phyloP scores from a whole-genome alignment of 2,113 vertebrate species.

The Cygnus atratus region DNA sequence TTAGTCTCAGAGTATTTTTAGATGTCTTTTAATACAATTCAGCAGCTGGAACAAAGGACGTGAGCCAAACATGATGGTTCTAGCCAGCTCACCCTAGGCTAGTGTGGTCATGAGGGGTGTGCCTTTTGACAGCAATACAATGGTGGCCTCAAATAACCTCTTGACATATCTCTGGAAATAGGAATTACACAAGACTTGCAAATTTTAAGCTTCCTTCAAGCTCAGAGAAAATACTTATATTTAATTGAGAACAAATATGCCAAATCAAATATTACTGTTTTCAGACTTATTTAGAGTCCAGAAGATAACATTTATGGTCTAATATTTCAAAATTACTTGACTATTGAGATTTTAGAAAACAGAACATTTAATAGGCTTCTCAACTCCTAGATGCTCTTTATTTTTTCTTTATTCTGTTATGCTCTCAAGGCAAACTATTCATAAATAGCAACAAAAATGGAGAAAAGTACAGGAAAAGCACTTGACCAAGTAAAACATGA shows the following conservation, averaged over 20 bases:
- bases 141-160: conserved; percentile 51
- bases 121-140: conserved; percentile 19
- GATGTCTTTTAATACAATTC: not conserved
- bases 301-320: not conserved
- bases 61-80: not conserved
- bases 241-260: conserved; percentile 24
- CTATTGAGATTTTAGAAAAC: not conserved
- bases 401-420: not conserved
- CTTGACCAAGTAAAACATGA: not conserved
- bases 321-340: not conserved
- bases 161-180: conserved; percentile 23
- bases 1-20: not conserved
- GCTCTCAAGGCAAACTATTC: not conserved
- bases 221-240: conserved; percentile 28
- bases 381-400: not conserved
- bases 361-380: not conserved
- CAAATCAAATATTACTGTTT: conserved; percentile 39
- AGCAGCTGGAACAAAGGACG: not conserved
- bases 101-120: not conserved
- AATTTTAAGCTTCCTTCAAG: conserved; percentile 37
- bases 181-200: conserved; percentile 37
- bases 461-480: not conserved
- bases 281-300: not conserved
- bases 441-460: not conserved
- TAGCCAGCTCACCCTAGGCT: conserved; percentile 37